A percentile compares a stretch with the other conserved stretches of the same genome.
Conservation (phyloP, 2,888 invertebrate species). For the Linnaemya tessellans region DNA sequence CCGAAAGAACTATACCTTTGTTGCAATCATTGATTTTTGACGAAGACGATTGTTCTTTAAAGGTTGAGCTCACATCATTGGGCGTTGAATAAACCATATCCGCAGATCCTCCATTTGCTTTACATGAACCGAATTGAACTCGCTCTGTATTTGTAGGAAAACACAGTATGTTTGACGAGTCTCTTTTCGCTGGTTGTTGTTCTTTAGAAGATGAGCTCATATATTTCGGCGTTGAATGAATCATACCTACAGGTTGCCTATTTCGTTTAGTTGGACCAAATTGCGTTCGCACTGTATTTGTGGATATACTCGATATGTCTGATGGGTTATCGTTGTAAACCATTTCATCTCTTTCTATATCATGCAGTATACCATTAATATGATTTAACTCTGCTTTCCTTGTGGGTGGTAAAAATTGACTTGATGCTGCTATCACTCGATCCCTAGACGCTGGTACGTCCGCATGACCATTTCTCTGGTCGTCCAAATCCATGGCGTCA, state of each 20-base stretch:
- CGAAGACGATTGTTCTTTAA: constrained; percentile 5
- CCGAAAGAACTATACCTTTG: constrained; percentile 75
- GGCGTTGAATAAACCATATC: constrained; percentile 81
- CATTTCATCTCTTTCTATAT: constrained; percentile 75
- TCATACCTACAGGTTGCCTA: constrained; percentile 72
- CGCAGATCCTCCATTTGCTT: constrained; percentile 29
- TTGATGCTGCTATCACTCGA: constrained; percentile 72
- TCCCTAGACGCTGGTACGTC: constrained; percentile 10
- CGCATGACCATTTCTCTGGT: constrained; percentile 7
- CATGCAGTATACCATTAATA: constrained; percentile 79
- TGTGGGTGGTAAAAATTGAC: constrained; percentile 76
- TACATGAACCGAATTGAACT: constrained; percentile 64
- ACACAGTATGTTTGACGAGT: constrained; percentile 74
- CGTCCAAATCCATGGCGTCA: constrained; percentile 48
- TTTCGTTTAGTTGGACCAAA: constrained; percentile 44
- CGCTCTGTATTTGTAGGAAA: constrained; percentile 75
- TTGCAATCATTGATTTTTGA: neutral
- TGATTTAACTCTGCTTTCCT: constrained; percentile 80
- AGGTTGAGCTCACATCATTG: constrained; percentile 73
- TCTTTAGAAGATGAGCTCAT: constrained; percentile 51
- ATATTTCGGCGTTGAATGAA: constrained; percentile 82
- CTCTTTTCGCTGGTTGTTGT: constrained; percentile 65
- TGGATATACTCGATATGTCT: constrained; percentile 81
- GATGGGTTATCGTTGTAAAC: constrained; percentile 74
- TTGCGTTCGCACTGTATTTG: constrained; percentile 77